phyloP scores from a whole-genome alignment of 2,113 vertebrate genomes.

The Halichoeres trimaculatus region DNA sequence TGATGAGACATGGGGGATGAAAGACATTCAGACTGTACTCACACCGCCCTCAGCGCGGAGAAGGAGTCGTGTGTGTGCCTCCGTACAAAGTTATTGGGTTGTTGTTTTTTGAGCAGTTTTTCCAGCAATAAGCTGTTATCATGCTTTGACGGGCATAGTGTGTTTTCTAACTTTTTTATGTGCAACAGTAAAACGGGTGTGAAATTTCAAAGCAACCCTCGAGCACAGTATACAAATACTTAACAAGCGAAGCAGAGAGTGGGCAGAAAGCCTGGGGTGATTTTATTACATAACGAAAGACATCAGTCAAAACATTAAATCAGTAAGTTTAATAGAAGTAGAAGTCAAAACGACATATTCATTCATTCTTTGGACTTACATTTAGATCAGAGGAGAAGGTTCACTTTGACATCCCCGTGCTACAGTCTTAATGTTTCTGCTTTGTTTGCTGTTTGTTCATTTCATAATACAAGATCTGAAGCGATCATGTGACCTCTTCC shows the following conservation, averaged over 20 bases:
- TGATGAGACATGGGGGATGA: constrained; percentile 66
- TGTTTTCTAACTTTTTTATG: constrained; percentile 39
- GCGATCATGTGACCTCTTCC: neutral
- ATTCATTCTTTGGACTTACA: constrained; percentile 7
- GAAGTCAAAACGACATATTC: neutral
- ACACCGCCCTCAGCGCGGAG: constrained; percentile 40
- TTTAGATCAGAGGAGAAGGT: neutral
- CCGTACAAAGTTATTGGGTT: constrained; percentile 50
- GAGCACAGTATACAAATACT: constrained; percentile 21
- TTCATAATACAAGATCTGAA: neutral
- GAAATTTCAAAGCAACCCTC: constrained; percentile 38
- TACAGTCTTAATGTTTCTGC: neutral
- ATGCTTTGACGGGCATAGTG: constrained; percentile 26
- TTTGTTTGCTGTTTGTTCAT: neutral
- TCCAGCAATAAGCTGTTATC: constrained; percentile 18
- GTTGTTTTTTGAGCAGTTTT: constrained; percentile 9
- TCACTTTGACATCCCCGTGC: neutral
- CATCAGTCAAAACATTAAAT: constrained; percentile 17
- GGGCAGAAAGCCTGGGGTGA: neutral
- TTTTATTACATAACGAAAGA: constrained; percentile 36
- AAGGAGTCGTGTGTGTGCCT: constrained; percentile 33
- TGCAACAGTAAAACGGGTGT: constrained; percentile 21
- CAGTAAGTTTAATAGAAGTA: neutral
- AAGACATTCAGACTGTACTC: constrained; percentile 57
- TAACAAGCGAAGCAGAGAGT: constrained; percentile 3